Conservation (phyloP, 2,113 vertebrate genomes). For the Sebastes schlegelii region DNA sequence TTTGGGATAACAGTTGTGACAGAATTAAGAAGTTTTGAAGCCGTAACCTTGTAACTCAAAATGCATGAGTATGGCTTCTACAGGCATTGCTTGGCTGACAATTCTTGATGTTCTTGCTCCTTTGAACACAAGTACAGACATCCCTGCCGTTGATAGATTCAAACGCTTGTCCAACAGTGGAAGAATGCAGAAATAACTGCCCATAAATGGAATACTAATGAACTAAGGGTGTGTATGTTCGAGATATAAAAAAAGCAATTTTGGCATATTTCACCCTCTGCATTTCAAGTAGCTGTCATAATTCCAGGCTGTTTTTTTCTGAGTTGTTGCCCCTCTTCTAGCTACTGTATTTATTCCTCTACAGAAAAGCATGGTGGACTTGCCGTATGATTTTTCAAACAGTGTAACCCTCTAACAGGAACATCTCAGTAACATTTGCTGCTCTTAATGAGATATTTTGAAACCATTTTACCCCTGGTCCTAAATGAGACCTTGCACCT, state of each 20-base stretch:
- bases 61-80: constrained; percentile 46
- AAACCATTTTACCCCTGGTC: constrained; percentile 23
- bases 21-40: constrained; percentile 63
- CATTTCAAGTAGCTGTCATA: constrained; percentile 29
- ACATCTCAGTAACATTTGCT: constrained; percentile 19
- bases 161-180: constrained; percentile 33
- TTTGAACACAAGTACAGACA: constrained; percentile 55
- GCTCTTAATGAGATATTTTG: constrained; percentile 38
- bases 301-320: neutral
- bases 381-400: neutral
- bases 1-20: constrained; percentile 65
- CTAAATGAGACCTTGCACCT: constrained; percentile 46
- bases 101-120: constrained; percentile 35
- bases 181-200: constrained; percentile 8
- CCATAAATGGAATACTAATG: constrained; percentile 55
- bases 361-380: neutral
- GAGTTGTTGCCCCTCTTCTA: neutral
- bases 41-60: constrained; percentile 55
- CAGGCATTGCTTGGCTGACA: constrained; percentile 42
- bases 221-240: constrained; percentile 16
- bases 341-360: neutral
- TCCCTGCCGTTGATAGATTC: constrained; percentile 26
- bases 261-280: constrained; percentile 23
- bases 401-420: neutral
- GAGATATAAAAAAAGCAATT: constrained; percentile 18